Base-by-base conservation (phyloP, 2,888 invertebrate genomes). In the Unio delphinus region DNA sequence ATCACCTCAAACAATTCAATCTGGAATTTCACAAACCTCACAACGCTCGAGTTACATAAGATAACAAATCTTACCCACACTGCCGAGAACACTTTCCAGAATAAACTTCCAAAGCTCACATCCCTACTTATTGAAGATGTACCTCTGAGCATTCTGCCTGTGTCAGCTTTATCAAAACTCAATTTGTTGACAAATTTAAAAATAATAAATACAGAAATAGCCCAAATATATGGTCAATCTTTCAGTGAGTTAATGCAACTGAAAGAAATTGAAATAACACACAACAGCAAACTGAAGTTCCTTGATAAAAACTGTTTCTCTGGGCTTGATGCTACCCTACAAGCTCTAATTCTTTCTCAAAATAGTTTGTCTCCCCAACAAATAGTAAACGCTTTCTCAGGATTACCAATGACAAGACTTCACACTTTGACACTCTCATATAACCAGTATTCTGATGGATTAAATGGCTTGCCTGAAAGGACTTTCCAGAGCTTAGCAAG, bases 271-370 rank as follows among this genome's bases (percentile, higher is more conserved):
- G 78, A 77, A 61, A 61, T 82, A 17, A 76, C 79, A 3, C 71
- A 76, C 68, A 80, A 82, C 57, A 69, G 45, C 15, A 45, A 70
- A 58, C 75, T 84, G 45, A 64, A 68, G 11, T 70, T 26, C 0
- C 70, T 86, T 56, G 73, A 76, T 17, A 57, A 61, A 28, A 77
- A 80, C n/a, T 72, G 79, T n/a, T 83, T 87, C 68, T 26, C 61
- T 56, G 45, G 45, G 45, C 45, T 45, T 45, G 45, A 3, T 45
- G 15, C 45, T 45, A 11, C 45, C 45, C 45, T 45, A 45, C 45
- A 15, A 45, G 45, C 11, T 45, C 15, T 45, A 2, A 45, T 0
- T 45, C 45, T 45, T 45, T 11, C 11, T 45, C 45, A 45, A 11
- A 45, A 45, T 15, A 45, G 45, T 45, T 15, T 45, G 1, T 45